Percentiles rank a stretch among this genome's conserved stretches.
These are phyloP conservation scores for Garra rufa DNA, from an alignment of 2,113 vertebrate species.

Conservation along the genomic window DNA sequence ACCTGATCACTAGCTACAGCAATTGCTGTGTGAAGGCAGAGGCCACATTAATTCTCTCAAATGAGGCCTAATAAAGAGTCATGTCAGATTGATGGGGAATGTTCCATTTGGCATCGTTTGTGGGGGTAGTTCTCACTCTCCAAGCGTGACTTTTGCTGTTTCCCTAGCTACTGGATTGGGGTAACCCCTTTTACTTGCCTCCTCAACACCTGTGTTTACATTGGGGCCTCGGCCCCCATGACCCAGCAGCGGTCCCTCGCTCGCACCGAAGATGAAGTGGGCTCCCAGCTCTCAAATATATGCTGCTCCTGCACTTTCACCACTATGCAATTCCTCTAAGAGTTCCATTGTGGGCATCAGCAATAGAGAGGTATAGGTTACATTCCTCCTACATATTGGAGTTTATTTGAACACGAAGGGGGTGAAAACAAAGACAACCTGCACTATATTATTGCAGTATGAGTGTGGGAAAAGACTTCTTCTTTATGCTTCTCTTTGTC, in stretches of 20 bases:
- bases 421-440: conserved; percentile 54
- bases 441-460: conserved; percentile 55
- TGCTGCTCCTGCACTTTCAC: conserved; percentile 73
- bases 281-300: conserved; percentile 76
- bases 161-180: conserved; percentile 72
- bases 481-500: not conserved
- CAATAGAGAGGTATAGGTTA: conserved; percentile 67
- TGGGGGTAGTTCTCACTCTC: conserved; percentile 60
- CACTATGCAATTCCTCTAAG: conserved; percentile 69
- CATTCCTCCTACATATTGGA: conserved; percentile 64
- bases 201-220: conserved; percentile 87
- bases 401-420: conserved; percentile 64
- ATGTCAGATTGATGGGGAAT: conserved; percentile 61
- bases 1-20: conserved; percentile 66
- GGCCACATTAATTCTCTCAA: conserved; percentile 68
- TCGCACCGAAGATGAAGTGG: conserved; percentile 72
- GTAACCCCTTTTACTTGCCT: conserved; percentile 68
- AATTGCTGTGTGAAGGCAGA: conserved; percentile 59
- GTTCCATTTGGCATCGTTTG: conserved; percentile 45
- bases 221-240: conserved; percentile 77
- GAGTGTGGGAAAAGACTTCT: conserved; percentile 39
- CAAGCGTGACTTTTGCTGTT: conserved; percentile 68
- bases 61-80: conserved; percentile 73
- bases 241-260: conserved; percentile 75
- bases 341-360: conserved; percentile 66